Conservation (phyloP, 2,888 invertebrate species). For the Trissonchulus sp. region DNA sequence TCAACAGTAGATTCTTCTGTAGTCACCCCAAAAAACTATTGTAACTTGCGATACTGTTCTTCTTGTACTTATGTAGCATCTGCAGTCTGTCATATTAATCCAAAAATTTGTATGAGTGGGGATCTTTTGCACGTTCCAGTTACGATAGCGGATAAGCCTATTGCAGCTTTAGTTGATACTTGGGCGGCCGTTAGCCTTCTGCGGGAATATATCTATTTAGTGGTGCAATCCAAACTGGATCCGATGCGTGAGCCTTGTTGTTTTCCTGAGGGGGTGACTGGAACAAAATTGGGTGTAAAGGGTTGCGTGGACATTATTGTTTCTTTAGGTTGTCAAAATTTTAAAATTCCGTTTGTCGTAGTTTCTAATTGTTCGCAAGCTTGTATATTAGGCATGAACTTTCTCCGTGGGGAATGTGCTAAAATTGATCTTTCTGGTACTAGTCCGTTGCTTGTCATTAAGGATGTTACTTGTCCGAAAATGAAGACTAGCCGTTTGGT, state of each 20-base stretch:
- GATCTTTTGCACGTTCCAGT: background rate
- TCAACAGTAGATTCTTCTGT: background rate
- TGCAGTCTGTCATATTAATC: background rate
- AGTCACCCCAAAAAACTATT: background rate
- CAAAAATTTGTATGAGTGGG: background rate
- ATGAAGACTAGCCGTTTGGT: background rate
- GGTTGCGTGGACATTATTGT: background rate
- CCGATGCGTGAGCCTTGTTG: background rate
- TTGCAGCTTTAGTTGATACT: slow-evolving; percentile 1
- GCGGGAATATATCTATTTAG: background rate
- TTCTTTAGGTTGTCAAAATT: background rate
- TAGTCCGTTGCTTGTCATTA: background rate
- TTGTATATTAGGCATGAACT: background rate
- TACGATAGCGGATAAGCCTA: background rate
- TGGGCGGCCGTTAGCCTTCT: background rate
- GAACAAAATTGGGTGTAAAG: background rate
- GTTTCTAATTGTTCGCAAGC: slow-evolving; percentile 1
- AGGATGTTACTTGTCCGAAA: background rate
- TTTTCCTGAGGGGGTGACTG: slow-evolving; percentile 4
- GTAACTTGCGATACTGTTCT: background rate
- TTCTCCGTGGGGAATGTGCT: background rate
- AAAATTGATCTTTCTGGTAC: background rate
- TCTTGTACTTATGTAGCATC: background rate
- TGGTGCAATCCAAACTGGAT: background rate
- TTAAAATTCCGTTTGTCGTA: background rate